A percentile compares a stretch with the other conserved stretches of the same genome.
These are phyloP conservation scores for Pammene fasciana DNA, from an alignment of 2,888 invertebrate genomes.

Conservation along the genomic window DNA sequence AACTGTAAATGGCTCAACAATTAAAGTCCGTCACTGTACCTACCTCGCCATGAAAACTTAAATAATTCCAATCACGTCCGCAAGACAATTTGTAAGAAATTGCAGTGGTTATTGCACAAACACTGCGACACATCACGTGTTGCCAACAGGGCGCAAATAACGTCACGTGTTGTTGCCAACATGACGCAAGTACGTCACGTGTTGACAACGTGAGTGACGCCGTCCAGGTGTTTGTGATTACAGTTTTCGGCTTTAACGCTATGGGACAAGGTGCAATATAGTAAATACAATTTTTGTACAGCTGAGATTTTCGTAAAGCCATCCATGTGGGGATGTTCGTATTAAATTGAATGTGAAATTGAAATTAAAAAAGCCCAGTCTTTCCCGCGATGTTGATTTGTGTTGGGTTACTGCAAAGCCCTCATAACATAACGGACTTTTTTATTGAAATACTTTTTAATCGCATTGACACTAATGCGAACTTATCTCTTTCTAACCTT, in stretches of 20 bases:
- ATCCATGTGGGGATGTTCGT: not conserved
- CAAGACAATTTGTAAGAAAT: slow-evolving; percentile 2
- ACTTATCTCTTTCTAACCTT: no score
- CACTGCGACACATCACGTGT: not conserved
- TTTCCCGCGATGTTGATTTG: no score
- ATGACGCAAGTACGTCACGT: not conserved
- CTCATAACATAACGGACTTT: no score
- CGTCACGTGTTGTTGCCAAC: not conserved
- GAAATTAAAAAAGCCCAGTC: no score
- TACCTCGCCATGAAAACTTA: no score
- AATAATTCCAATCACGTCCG: not conserved
- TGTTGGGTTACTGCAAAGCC: no score
- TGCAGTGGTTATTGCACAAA: not conserved
- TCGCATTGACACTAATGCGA: no score
- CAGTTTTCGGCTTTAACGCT: not conserved
- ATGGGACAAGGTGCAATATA: not conserved
- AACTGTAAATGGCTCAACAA: no score
- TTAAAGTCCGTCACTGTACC: no score
- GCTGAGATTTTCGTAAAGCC: not conserved
- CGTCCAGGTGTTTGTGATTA: not conserved
- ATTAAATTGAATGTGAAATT: not conserved
- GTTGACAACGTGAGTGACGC: slow-evolving; percentile 1
- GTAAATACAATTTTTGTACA: not conserved
- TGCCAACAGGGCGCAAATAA: not conserved
- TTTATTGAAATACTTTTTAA: no score